Conservation (phyloP, 92 coral and sea anemone genomes). For the Parazoanthus swiftii region DNA sequence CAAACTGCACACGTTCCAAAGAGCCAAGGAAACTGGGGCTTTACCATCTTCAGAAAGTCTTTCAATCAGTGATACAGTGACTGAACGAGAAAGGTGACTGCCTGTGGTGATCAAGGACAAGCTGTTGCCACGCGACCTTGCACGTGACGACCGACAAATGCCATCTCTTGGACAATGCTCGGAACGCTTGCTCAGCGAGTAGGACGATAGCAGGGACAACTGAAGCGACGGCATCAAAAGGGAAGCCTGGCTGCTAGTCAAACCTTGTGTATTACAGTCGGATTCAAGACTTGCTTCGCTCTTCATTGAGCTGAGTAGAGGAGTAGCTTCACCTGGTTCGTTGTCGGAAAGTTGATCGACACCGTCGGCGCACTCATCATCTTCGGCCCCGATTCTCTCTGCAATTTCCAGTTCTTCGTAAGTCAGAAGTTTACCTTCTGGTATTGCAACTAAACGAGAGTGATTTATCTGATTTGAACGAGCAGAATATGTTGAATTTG, state of each 20-base stretch:
- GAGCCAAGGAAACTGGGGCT: conserved; percentile 68
- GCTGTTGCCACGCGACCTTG: conserved; percentile 23
- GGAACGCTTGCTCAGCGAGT: conserved; percentile 47
- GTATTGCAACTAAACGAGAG: conserved; percentile 21
- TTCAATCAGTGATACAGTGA: conserved; percentile 65
- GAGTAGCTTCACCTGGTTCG: conserved; percentile 19
- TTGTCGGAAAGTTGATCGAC: conserved; percentile 26
- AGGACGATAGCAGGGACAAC: conserved; percentile 70
- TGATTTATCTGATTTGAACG: conserved; percentile 1
- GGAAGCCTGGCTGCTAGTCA: conserved; percentile 80
- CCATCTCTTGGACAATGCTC: conserved; percentile 10
- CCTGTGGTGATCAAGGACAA: conserved; percentile 2
- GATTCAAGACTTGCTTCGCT: conserved; percentile 26
- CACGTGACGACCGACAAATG: not conserved
- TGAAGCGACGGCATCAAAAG: conserved; percentile 87
- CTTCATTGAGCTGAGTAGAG: conserved; percentile 21
- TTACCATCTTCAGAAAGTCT: conserved; percentile 75
- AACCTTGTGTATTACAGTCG: conserved; percentile 33
- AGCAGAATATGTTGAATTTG: conserved; percentile 6
- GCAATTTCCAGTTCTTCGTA: conserved; percentile 23
- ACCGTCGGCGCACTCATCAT: not conserved
- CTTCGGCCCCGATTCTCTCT: conserved; percentile 8
- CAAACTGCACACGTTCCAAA: conserved; percentile 82
- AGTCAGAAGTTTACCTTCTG: conserved; percentile 38
- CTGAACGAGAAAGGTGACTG: conserved; percentile 19